Evolutionary conservation across 2,888 invertebrate species (phyloP).

Genomic region (Clivina fossor): DNA sequence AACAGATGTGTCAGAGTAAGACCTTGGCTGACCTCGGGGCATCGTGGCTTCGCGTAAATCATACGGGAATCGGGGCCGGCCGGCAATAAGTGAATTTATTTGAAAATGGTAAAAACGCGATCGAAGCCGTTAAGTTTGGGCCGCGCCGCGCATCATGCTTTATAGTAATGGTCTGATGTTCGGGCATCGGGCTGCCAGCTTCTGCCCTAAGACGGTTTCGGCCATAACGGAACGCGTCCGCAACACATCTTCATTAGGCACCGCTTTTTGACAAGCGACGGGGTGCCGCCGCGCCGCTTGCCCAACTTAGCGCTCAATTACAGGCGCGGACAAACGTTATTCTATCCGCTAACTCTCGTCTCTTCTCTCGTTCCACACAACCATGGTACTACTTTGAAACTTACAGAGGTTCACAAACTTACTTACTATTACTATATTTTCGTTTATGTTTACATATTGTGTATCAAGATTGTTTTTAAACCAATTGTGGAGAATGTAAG

Average conservation of each 20-base stretch:
- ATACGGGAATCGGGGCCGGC: neutral
- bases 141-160: conserved; percentile 20
- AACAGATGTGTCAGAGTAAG: too few relatives aligned
- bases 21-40: too few relatives aligned
- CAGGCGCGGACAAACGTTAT: conserved; percentile 11
- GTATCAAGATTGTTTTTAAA: too few relatives aligned
- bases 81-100: conserved; percentile 21
- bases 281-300: conserved; percentile 18
- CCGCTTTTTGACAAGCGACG: conserved; percentile 33
- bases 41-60: conserved; percentile 10
- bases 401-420: too few relatives aligned
- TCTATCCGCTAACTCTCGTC: neutral
- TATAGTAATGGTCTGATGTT: conserved; percentile 30
- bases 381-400: neutral
- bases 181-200: too few relatives aligned
- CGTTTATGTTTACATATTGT: too few relatives aligned
- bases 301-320: conserved; percentile 32
- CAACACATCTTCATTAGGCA: conserved; percentile 30
- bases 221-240: conserved; percentile 28
- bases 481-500: too few relatives aligned
- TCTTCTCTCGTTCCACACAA: neutral
- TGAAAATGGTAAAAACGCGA: conserved; percentile 23
- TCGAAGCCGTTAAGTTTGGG: conserved; percentile 6
- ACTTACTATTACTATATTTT: too few relatives aligned
- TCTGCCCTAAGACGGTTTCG: conserved; percentile 28